phyloP scores from a whole-genome alignment of 2,888 invertebrate species.

The Operophtera brumata region DNA sequence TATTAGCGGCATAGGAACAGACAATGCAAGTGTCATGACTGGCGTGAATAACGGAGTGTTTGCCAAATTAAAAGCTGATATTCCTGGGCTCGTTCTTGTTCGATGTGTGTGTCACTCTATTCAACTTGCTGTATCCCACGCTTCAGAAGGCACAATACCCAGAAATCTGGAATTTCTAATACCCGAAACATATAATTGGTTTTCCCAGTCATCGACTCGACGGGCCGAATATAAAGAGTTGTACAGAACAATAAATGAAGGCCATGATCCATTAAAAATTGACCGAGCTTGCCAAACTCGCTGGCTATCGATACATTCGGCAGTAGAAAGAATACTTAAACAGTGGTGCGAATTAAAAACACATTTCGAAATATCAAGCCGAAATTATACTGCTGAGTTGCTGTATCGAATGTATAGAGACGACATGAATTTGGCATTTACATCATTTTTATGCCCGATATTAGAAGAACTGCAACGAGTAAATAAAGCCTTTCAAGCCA shows the following conservation, averaged over 20 bases:
- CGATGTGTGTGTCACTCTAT: constrained; percentile 10
- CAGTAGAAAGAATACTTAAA: too few species aligned
- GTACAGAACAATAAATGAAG: neutral
- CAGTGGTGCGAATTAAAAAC: too few species aligned
- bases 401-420: too few species aligned
- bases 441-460: too few species aligned
- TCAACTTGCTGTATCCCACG: constrained; percentile 11
- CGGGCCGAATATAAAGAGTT: neutral
- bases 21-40: constrained; percentile 46
- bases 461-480: too few species aligned
- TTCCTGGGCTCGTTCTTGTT: neutral
- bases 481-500: too few species aligned
- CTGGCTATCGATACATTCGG: neutral
- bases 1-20: constrained; percentile 40
- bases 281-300: neutral
- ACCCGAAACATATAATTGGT: constrained; percentile 7
- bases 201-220: constrained; percentile 1
- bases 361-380: too few species aligned
- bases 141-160: constrained; percentile 15
- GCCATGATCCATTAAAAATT: neutral
- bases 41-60: constrained; percentile 40
- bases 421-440: too few species aligned
- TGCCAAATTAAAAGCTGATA: constrained; percentile 28
- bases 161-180: constrained; percentile 13
- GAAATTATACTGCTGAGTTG: too few species aligned